Base-by-base conservation (phyloP, 1,140 invertebrate species). In the Heliconius hewitsoni region DNA sequence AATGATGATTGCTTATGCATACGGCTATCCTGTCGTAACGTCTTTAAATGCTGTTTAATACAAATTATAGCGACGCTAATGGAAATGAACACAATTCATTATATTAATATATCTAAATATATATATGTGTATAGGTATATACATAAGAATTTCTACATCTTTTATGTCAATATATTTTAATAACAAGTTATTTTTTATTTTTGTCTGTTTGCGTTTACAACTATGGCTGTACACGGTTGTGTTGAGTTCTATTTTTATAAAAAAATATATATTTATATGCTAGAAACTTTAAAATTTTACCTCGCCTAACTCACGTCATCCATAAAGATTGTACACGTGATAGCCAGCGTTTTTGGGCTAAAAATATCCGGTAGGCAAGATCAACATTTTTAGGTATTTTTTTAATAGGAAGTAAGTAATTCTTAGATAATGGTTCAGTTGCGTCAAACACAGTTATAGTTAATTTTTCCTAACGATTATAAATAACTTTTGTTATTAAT, bases 1-100 rank as follows among this genome's bases (percentile, higher is more conserved):
- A 55, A 79, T 73, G 78, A 79, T 72, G 76, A 71, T 71, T 77
- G 72, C 76, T 77, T 77, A 77, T 77, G 76, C 70, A 77, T 77
- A 4, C 75, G n/a, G 19, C 37, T 42, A 39, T n/a, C 76, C 70
- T 66, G 60, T 71, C 37, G 39, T 46, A 76, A 76, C 60, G n/a
- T 27, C 57, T 76, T 76, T 52, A 8, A 77, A 55, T 71, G 39
- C 39, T 42, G 55, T 74, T 66, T 75, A 39, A 23, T 42, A 19
- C 37, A 34, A 74, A 57, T 37, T 74, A 27, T 11, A 60, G 74
- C 16, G 55, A 18, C 11, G 55, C 19, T 66, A 19, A 23, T 66
- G 27, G n/a, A 23, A 27, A 66, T 30, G 4, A 4, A 27, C 11
- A 30, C 11, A 23, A 23, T 27, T 66, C 11, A 13, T 30, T 30